Percentiles rank a stretch among this genome's conserved stretches.
These are phyloP conservation scores for Ridgeia piscesae DNA, from an alignment of 1,140 invertebrate genomes.

Conservation along the genomic window DNA sequence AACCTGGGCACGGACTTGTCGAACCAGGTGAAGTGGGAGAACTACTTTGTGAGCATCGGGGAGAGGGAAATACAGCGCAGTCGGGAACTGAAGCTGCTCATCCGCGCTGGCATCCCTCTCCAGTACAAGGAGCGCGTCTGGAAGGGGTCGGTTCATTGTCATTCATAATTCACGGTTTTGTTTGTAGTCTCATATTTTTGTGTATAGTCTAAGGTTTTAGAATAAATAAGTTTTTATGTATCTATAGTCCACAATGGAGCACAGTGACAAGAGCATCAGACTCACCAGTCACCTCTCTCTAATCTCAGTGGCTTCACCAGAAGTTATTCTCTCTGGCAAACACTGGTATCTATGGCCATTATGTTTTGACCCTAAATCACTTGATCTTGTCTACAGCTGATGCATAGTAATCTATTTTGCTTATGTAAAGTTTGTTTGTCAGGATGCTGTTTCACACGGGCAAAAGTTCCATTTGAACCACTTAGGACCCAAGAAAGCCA, in stretches of 20 bases:
- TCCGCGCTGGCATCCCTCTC: constrained; percentile 62
- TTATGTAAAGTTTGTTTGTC: no score
- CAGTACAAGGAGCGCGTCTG: constrained; percentile 59
- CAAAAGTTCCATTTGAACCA: no score
- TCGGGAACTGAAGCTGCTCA: constrained; percentile 57
- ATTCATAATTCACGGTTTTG: background rate
- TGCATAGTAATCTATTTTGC: no score
- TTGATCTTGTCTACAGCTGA: no score
- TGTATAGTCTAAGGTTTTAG: background rate
- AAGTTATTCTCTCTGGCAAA: no score
- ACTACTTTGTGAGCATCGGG: constrained; percentile 52
- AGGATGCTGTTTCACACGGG: no score
- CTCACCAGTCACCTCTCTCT: no score
- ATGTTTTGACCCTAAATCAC: no score
- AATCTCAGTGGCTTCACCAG: no score
- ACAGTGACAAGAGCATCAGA: no score
- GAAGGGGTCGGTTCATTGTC: constrained; percentile 49
- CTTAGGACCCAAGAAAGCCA: no score
- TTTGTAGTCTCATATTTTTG: background rate
- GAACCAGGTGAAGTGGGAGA: constrained; percentile 56
- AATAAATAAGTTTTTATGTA: background rate
- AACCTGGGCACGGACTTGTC: constrained; percentile 28
- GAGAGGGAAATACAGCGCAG: constrained; percentile 42
- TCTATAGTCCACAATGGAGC: background rate
- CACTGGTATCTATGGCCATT: no score